These are phyloP conservation scores for Butorides virescens DNA, from an alignment of 2,113 vertebrate species.

Conservation along the genomic window DNA sequence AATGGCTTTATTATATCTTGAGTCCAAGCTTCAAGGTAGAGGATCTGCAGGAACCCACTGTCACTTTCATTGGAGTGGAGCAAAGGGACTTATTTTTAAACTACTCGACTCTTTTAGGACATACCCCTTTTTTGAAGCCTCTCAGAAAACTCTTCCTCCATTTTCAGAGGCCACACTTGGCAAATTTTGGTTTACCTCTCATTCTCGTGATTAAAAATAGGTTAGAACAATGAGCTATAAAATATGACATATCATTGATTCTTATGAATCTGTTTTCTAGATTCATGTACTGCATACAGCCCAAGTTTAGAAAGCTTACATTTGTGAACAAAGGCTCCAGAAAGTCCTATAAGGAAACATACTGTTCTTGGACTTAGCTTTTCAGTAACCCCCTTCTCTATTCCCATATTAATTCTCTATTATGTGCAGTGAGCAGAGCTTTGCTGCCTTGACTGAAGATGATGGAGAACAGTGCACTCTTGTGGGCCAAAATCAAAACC, in stretches of 20 bases:
- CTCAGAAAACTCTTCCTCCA: not conserved
- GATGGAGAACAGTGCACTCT: conserved; percentile 57
- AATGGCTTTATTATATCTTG: not conserved
- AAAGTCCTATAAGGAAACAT: not conserved
- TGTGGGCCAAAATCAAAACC: conserved; percentile 47
- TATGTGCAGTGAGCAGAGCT: not conserved
- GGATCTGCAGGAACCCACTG: not conserved
- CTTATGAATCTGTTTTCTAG: not conserved
- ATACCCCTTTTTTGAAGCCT: not conserved
- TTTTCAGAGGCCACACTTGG: not conserved
- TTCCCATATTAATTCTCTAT: not conserved
- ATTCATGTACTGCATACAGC: not conserved
- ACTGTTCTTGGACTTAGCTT: not conserved
- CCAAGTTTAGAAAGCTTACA: not conserved
- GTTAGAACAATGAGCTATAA: not conserved
- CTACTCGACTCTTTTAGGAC: not conserved
- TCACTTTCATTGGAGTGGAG: not conserved
- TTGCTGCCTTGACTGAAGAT: not conserved
- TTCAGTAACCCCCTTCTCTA: not conserved
- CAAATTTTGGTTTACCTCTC: not conserved
- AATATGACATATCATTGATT: not conserved
- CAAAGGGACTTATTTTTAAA: not conserved
- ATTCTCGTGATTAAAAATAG: not conserved
- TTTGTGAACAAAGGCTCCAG: not conserved
- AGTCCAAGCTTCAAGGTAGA: not conserved